Evolutionary conservation across 2,113 vertebrate genomes (phyloP).

Genomic region (Corythaixoides concolor): DNA sequence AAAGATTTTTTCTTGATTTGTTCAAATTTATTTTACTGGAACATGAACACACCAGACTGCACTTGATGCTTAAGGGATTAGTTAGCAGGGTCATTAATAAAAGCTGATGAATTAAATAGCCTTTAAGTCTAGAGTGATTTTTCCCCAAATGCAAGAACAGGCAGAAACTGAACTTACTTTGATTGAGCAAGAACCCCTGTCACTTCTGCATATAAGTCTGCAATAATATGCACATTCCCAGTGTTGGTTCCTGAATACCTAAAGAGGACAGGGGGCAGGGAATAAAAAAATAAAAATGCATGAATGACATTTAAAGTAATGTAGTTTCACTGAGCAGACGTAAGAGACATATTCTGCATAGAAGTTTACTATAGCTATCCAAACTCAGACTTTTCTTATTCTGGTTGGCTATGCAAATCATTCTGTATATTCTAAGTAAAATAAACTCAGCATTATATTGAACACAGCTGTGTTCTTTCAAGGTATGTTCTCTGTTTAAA

Average conservation of each 20-base stretch:
- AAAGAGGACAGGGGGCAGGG: neutral
- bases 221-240: slow-evolving; percentile 98
- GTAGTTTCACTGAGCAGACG: neutral
- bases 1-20: neutral
- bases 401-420: neutral
- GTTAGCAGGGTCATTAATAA: neutral
- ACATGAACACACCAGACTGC: neutral
- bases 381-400: neutral
- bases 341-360: neutral
- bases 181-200: slow-evolving; percentile 97
- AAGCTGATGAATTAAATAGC: neutral
- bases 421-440: neutral
- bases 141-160: neutral
- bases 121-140: neutral
- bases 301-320: neutral
- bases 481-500: neutral
- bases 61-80: neutral
- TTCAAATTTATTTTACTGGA: neutral
- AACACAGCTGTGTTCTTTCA: neutral
- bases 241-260: slow-evolving; percentile 99
- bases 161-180: slow-evolving; percentile 80
- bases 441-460: neutral
- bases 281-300: neutral
- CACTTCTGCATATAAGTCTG: slow-evolving; percentile 97
- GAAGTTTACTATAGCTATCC: neutral